Conservation (phyloP, 1,140 invertebrate genomes). For the Octopus bimaculoides region DNA sequence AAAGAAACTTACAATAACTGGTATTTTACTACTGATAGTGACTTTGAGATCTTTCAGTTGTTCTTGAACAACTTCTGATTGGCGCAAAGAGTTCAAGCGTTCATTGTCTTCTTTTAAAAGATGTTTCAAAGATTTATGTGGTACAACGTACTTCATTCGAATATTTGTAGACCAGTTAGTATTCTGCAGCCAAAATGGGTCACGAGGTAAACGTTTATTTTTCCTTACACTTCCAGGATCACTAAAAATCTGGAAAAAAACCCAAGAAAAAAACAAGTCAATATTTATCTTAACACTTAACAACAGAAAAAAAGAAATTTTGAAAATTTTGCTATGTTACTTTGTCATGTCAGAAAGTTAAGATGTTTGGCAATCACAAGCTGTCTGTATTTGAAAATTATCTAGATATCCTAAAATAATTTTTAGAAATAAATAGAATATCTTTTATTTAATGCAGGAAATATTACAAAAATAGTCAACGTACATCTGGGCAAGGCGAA, state of each 20-base stretch:
- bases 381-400: too few relatives aligned
- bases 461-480: not conserved
- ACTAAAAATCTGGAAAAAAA: not conserved
- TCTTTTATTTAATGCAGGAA: too few relatives aligned
- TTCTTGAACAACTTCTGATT: slow-evolving; percentile 16
- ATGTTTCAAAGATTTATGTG: slow-evolving; percentile 21
- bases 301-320: too few relatives aligned
- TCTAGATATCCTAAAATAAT: too few relatives aligned
- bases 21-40: not conserved
- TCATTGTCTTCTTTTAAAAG: slow-evolving; percentile 26
- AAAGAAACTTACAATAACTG: slow-evolving; percentile 11
- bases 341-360: too few relatives aligned
- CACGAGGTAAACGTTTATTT: slow-evolving; percentile 13
- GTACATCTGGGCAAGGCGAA: not conserved
- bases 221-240: not conserved
- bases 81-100: slow-evolving; percentile 17
- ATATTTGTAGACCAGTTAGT: slow-evolving; percentile 29
- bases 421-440: too few relatives aligned
- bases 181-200: slow-evolving; percentile 33
- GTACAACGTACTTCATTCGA: slow-evolving; percentile 29
- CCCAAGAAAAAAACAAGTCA: not conserved
- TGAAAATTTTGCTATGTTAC: too few relatives aligned
- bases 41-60: slow-evolving; percentile 25
- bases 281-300: too few relatives aligned
- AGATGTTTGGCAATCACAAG: too few relatives aligned